These are phyloP conservation scores for Caenorhabditis imperialis DNA, from an alignment of 2,888 invertebrate species.

Conservation along the genomic window DNA sequence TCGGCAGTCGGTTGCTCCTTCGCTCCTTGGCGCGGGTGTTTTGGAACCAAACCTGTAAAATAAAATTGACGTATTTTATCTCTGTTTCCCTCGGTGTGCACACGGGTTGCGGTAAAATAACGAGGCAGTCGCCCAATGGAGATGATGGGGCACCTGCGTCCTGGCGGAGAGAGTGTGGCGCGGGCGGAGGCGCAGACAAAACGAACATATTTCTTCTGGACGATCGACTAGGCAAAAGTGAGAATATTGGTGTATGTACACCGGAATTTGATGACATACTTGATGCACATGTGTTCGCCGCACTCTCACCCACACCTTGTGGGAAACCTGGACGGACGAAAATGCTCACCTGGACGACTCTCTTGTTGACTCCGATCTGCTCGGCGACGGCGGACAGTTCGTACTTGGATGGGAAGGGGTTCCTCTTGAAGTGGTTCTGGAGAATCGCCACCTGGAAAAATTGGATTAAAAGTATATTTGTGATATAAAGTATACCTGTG, in stretches of 20 bases:
- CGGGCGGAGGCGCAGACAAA: background rate
- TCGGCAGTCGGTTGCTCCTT: slow-evolving; percentile 60
- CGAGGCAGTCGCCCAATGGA: slow-evolving; percentile 17
- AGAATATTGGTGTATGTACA: slow-evolving; percentile 49
- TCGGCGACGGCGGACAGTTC: slow-evolving; percentile 92
- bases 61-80: no score
- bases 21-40: slow-evolving; percentile 86
- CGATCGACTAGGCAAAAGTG: slow-evolving; percentile 21
- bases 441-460: slow-evolving; percentile 84
- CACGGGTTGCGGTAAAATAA: slow-evolving; percentile 41
- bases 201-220: slow-evolving; percentile 26
- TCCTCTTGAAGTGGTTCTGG: slow-evolving; percentile 89
- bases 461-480: background rate
- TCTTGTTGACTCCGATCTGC: slow-evolving; percentile 83
- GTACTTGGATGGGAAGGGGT: slow-evolving; percentile 93
- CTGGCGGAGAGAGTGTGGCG: slow-evolving; percentile 11
- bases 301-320: slow-evolving; percentile 29
- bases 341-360: slow-evolving; percentile 82
- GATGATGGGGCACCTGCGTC: slow-evolving; percentile 49
- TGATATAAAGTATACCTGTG: slow-evolving; percentile 89
- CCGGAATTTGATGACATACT: slow-evolving; percentile 49
- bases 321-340: slow-evolving; percentile 18
- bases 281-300: slow-evolving; percentile 44
- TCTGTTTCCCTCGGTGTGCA: background rate
- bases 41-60: slow-evolving; percentile 92